These are phyloP conservation scores for Trinectes maculatus DNA, from an alignment of 2,113 vertebrate genomes.

Conservation along the genomic window DNA sequence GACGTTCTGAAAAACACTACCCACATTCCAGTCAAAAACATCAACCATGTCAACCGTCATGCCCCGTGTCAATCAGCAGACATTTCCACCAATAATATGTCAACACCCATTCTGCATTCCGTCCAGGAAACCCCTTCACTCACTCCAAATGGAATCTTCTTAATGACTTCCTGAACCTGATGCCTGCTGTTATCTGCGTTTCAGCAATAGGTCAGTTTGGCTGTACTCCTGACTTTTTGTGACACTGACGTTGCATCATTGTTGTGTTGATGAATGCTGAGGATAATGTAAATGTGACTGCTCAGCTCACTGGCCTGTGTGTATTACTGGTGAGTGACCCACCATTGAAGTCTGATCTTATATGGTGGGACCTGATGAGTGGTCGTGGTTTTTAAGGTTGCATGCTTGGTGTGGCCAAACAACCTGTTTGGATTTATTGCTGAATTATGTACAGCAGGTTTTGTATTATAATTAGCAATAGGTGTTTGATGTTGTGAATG, in stretches of 20 bases:
- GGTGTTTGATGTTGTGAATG: background rate
- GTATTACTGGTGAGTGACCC: background rate
- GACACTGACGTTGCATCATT: conserved; percentile 24
- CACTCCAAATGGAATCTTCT: conserved; percentile 73
- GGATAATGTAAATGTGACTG: background rate
- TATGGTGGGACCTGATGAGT: background rate
- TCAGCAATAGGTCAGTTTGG: conserved; percentile 21
- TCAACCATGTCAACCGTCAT: conserved; percentile 54
- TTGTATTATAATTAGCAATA: background rate
- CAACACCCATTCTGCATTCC: conserved; percentile 62
- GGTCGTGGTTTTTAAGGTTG: no score
- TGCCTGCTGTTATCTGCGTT: conserved; percentile 36
- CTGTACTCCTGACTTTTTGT: conserved; percentile 29
- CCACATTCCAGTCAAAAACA: conserved; percentile 67
- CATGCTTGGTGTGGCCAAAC: no score
- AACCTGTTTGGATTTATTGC: no score
- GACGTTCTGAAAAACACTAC: conserved; percentile 15
- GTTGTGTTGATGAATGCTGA: conserved; percentile 14
- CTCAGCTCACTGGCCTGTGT: background rate
- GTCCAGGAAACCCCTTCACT: conserved; percentile 74
- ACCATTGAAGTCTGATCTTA: background rate
- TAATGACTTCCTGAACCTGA: conserved; percentile 75
- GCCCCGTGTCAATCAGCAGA: conserved; percentile 77
- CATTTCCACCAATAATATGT: conserved; percentile 76
- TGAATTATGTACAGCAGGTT: background rate